These are phyloP conservation scores for Scaptomyza flava DNA, from an alignment of 2,888 invertebrate species.

Conservation along the genomic window DNA sequence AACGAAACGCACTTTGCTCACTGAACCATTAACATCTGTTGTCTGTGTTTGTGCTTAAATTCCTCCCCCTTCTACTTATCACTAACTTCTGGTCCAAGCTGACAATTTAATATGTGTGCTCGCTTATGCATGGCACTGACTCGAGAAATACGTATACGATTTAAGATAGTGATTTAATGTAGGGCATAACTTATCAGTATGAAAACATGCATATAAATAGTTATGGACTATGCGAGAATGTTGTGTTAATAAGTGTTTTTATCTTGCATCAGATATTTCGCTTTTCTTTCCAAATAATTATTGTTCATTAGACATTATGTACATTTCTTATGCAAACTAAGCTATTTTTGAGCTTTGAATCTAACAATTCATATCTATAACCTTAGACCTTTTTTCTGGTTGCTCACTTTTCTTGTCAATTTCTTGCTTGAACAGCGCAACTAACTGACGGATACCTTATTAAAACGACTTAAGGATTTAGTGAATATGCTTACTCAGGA, in stretches of 20 bases:
- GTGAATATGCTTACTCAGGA: conserved; percentile 38
- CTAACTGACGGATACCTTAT: background rate
- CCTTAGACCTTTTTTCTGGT: too few relatives aligned
- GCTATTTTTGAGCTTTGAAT: background rate
- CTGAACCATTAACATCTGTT: conserved; percentile 77
- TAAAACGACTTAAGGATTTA: conserved; percentile 49
- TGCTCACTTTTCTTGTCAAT: background rate
- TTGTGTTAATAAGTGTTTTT: background rate
- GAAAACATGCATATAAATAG: conserved; percentile 33
- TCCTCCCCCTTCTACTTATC: background rate
- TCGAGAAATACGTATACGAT: conserved; percentile 34
- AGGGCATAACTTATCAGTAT: conserved; percentile 7
- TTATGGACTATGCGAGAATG: conserved; percentile 7
- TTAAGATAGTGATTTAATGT: background rate
- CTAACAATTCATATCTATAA: background rate
- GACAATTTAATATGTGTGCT: background rate
- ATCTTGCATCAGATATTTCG: background rate
- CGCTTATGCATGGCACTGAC: conserved; percentile 28
- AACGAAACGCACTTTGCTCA: conserved; percentile 77
- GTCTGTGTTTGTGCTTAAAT: conserved; percentile 34
- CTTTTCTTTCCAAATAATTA: background rate
- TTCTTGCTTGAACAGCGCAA: background rate
- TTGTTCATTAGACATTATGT: too few relatives aligned
- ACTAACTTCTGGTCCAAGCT: background rate
- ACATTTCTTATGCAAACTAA: too few relatives aligned